Evolutionary conservation across 1,140 invertebrate species (phyloP).

Genomic region (Drepana arcuata): DNA sequence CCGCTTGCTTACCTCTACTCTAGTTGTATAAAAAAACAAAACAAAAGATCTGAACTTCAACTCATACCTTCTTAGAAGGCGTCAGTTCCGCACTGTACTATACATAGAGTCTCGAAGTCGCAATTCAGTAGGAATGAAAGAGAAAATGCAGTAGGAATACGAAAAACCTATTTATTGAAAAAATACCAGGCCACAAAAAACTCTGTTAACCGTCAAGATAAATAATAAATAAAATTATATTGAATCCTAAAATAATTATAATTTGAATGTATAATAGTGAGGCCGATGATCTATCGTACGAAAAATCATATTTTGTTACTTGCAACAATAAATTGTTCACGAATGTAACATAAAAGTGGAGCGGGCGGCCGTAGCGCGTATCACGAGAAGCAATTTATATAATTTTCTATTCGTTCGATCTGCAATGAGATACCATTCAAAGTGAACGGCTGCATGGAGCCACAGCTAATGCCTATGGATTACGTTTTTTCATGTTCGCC

Average conservation of each 20-base stretch:
- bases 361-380: slow-evolving; percentile 13
- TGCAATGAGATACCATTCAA: slow-evolving; percentile 32
- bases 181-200: slow-evolving; percentile 2
- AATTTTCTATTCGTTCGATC: slow-evolving; percentile 39
- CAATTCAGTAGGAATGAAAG: slow-evolving; percentile 7
- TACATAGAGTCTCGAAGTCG: too few species aligned
- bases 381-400: slow-evolving; percentile 37
- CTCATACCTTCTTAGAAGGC: too few species aligned
- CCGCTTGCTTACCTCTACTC: too few species aligned
- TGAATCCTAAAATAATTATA: slow-evolving; percentile 6
- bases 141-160: slow-evolving; percentile 1
- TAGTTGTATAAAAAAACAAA: too few species aligned
- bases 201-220: slow-evolving; percentile 3
- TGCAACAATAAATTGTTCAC: slow-evolving; percentile 23
- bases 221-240: neutral
- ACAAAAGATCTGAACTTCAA: too few species aligned
- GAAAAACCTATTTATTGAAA: too few species aligned
- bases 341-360: slow-evolving; percentile 9
- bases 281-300: slow-evolving; percentile 3
- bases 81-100: too few species aligned
- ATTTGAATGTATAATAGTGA: neutral
- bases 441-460: slow-evolving; percentile 32
- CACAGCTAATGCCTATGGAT: slow-evolving; percentile 35
- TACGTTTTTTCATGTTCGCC: slow-evolving; percentile 31
- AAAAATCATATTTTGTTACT: slow-evolving; percentile 20